These are phyloP conservation scores for Microctonus aethiopoides DNA, from an alignment of 2,888 invertebrate genomes.

Conservation along the genomic window DNA sequence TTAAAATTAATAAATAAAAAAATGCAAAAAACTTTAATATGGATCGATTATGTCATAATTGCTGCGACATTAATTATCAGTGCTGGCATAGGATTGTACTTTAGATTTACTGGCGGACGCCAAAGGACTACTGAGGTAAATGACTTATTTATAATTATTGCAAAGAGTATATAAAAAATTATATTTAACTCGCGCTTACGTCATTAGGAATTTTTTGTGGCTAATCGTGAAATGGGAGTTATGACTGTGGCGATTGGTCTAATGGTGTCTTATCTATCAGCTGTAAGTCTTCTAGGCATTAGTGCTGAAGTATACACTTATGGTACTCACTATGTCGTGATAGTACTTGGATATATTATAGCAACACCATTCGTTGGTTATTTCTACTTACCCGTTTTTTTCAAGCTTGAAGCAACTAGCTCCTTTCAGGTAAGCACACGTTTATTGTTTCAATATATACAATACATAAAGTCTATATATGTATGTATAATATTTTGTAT, in stretches of 20 bases:
- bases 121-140: constrained; percentile 82
- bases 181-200: neutral
- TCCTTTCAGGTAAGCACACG: constrained; percentile 78
- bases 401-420: constrained; percentile 82
- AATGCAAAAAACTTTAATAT: constrained; percentile 69
- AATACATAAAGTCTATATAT: neutral
- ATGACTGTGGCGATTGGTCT: constrained; percentile 86
- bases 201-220: constrained; percentile 82
- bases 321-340: constrained; percentile 84
- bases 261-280: constrained; percentile 93
- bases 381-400: constrained; percentile 86
- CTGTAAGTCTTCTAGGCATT: constrained; percentile 86
- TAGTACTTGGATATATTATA: constrained; percentile 82
- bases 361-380: constrained; percentile 83
- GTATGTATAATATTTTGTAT: neutral
- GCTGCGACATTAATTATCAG: constrained; percentile 77
- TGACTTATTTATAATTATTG: neutral
- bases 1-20: constrained; percentile 37
- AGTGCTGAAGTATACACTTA: constrained; percentile 88
- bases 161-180: neutral
- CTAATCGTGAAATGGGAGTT: constrained; percentile 82
- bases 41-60: constrained; percentile 83
- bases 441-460: neutral
- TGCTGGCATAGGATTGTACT: constrained; percentile 83
- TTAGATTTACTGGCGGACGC: constrained; percentile 83